Evolutionary conservation across 2,888 invertebrate genomes (phyloP), one percentile per base, ranked within the genome.

Genomic region (Nomada ferruginata): DNA sequence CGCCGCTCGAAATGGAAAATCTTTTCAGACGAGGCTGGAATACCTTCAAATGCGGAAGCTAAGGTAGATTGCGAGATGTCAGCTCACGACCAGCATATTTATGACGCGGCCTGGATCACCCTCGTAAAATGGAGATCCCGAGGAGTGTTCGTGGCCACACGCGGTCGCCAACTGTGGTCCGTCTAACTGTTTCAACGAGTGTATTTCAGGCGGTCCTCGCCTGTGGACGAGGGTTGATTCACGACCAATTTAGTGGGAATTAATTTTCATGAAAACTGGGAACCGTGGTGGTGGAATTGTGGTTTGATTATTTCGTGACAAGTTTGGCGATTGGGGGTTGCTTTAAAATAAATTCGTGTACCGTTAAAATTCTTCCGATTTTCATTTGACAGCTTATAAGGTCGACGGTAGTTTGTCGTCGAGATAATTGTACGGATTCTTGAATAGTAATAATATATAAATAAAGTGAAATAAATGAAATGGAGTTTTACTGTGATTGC

Each of bases 51-150:
- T 42, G 53, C 15, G 36, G 44, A 20, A 71, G 59, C 57, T 18
- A 15, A 61, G 74, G 61, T 36, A 55, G 55, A 57, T 71, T 7
- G 53, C 50, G 70, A n/a, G n/a, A 53, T 53, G 68, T 72, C 76
- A 73, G 61, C 47, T 65, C 68, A 57, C 47, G 29, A n/a, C 61
- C 53, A 70, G 70, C 61, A 64, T 77, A 85, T 84, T 83, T 85
- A 83, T 73, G 29, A 53, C 50, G 44, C 10, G 61, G 18, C 57
- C 36, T 63, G 72, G 26, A 59, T 75, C 50, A 63, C 42, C 23
- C 50, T 66, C 59, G 61, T 64, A 42, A 57, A 76, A 69, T 52
- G 60, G 70, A 57, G 68, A 66, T 53, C n/a, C 23, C 53, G 73
- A 47, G 52, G 65, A 63, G 26, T 61, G 59, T 50, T 44, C 66